These are phyloP conservation scores for Lagocephalus sceleratus DNA, from an alignment of 2,797 vertebrate species.

Conservation along the genomic window DNA sequence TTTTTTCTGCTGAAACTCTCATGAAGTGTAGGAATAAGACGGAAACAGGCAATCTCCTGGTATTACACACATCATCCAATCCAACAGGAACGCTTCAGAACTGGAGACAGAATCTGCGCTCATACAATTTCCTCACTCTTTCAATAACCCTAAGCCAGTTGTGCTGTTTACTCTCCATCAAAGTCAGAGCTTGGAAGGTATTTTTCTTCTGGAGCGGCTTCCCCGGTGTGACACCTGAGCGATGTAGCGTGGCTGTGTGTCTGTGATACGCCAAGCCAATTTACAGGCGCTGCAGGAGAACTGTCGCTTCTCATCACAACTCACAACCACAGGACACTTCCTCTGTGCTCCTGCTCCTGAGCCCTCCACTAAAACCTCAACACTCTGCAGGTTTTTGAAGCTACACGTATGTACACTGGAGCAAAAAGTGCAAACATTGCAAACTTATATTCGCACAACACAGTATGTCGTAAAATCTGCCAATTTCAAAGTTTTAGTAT, in stretches of 20 bases:
- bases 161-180: constrained; percentile 74
- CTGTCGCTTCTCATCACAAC: constrained; percentile 72
- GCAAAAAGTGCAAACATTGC: constrained; percentile 24
- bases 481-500: not conserved
- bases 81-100: constrained; percentile 33
- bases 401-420: constrained; percentile 17
- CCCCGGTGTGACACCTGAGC: constrained; percentile 75
- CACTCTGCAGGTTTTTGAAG: constrained; percentile 46
- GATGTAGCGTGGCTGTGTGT: constrained; percentile 75
- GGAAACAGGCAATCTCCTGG: constrained; percentile 23
- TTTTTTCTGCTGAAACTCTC: constrained; percentile 8
- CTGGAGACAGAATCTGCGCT: constrained; percentile 43
- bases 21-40: constrained; percentile 6
- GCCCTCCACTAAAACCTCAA: constrained; percentile 48
- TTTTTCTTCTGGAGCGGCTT: constrained; percentile 71
- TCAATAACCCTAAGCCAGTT: constrained; percentile 65
- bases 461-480: not conserved
- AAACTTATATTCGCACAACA: constrained; percentile 1
- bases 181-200: constrained; percentile 72
- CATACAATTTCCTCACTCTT: constrained; percentile 59
- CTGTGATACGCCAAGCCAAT: constrained; percentile 76
- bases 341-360: constrained; percentile 49
- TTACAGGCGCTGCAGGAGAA: constrained; percentile 73
- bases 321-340: constrained; percentile 73
- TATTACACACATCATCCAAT: constrained; percentile 34